Percentiles rank a stretch among this genome's conserved stretches.
Conservation (phyloP, 1,140 invertebrate genomes). For the Piezodorus guildinii region DNA sequence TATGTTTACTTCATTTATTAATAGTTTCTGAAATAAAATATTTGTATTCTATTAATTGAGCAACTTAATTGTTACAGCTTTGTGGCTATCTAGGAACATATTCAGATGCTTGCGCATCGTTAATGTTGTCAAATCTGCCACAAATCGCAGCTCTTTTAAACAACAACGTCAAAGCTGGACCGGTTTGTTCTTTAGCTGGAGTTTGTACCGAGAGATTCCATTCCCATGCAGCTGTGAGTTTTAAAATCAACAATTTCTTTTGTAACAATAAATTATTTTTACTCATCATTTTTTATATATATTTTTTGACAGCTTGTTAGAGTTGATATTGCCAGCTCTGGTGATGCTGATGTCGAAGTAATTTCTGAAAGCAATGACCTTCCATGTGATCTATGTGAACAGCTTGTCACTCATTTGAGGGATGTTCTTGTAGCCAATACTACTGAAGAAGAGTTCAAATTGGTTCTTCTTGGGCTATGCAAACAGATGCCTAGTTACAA, state of each 20-base stretch:
- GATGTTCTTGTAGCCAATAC: slow-evolving; percentile 75
- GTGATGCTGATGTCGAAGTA: slow-evolving; percentile 5
- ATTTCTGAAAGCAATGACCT: slow-evolving; percentile 44
- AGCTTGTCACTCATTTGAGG: slow-evolving; percentile 62
- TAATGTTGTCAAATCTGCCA: slow-evolving; percentile 53
- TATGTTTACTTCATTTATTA: neutral
- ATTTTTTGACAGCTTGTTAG: too few relatives aligned
- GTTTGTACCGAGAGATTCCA: slow-evolving; percentile 41
- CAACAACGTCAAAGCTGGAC: slow-evolving; percentile 47
- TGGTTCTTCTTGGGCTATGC: slow-evolving; percentile 50
- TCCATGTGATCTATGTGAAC: slow-evolving; percentile 73
- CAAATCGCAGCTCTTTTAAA: slow-evolving; percentile 48
- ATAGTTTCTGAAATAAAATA: neutral
- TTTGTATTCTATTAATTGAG: neutral
- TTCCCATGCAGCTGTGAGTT: slow-evolving; percentile 16
- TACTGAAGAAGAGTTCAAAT: slow-evolving; percentile 66
- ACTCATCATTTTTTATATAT: too few relatives aligned
- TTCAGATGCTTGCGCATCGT: slow-evolving; percentile 63
- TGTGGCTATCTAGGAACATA: slow-evolving; percentile 57
- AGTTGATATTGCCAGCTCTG: neutral
- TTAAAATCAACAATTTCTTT: neutral
- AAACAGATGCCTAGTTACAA: slow-evolving; percentile 24
- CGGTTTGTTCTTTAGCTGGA: slow-evolving; percentile 61
- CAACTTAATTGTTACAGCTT: slow-evolving; percentile 33
- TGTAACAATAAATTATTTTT: neutral